phyloP scores from a whole-genome alignment of 2,888 invertebrate genomes.

The Himalopsyche anomala region DNA sequence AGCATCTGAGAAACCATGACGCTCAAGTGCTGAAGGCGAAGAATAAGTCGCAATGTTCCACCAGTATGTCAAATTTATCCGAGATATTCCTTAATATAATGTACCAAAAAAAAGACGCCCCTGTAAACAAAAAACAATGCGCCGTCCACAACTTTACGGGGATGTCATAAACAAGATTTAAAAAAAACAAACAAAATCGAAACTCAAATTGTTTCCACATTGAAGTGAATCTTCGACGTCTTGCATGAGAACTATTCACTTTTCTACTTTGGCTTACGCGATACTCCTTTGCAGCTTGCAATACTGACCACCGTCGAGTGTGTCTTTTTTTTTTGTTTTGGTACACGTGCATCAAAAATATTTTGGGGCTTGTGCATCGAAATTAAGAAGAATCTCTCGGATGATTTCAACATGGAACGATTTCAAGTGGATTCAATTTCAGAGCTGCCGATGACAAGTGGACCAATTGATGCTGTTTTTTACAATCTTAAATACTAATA shows the following conservation, averaged over 20 bases:
- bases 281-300: slow-evolving; percentile 40
- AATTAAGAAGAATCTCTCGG: slow-evolving; percentile 64
- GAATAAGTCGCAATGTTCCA: slow-evolving; percentile 61
- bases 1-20: slow-evolving; percentile 96
- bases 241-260: slow-evolving; percentile 28
- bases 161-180: not conserved
- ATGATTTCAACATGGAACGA: slow-evolving; percentile 59
- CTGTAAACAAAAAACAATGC: not conserved
- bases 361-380: slow-evolving; percentile 51
- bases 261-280: slow-evolving; percentile 13
- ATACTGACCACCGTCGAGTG: slow-evolving; percentile 1
- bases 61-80: slow-evolving; percentile 66
- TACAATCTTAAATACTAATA: slow-evolving; percentile 16
- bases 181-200: not conserved
- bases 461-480: slow-evolving; percentile 35
- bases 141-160: not conserved
- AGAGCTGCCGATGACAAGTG: slow-evolving; percentile 47
- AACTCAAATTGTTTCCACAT: slow-evolving; percentile 24
- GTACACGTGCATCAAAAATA: slow-evolving; percentile 39
- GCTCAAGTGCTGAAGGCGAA: slow-evolving; percentile 96
- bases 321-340: slow-evolving; percentile 15
- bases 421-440: slow-evolving; percentile 55
- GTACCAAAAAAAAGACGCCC: slow-evolving; percentile 38
- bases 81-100: slow-evolving; percentile 61
- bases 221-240: slow-evolving; percentile 20